Evolutionary conservation across 2,888 invertebrate genomes (phyloP), one percentile per base, ranked within the genome.

Genomic region (Drosophila tripunctata): DNA sequence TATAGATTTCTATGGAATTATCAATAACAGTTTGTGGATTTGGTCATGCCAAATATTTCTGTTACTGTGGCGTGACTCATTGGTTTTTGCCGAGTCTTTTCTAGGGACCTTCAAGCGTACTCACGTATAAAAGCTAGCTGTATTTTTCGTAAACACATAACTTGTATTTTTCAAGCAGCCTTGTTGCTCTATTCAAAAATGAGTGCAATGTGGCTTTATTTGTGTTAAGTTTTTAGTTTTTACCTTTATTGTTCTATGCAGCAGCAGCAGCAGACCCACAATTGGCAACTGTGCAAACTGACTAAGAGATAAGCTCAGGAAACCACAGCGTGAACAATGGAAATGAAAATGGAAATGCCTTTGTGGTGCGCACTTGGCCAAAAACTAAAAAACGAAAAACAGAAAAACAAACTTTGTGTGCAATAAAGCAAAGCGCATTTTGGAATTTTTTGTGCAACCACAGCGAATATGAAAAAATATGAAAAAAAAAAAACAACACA

Each of bases 341-440:
- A 69, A 62, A 40, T 61, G 52, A 69, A 50, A 64, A 40, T 61
- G 52, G 75, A 50, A 75, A 56, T 62, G 56, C 47, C 45, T 57
- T 65, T 69, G 44, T 56, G 67, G 60, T 52, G 78, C 75, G 66
- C 65, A 68, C 66, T 75, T 61, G 79, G 76, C 73, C 40, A 56
- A 75, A 45, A 61, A 27, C n/a, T n/a, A n/a, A n/a, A n/a, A n/a
- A n/a, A n/a, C n/a, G n/a, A n/a, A n/a, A n/a, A n/a, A n/a, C n/a
- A n/a, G n/a, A n/a, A n/a, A n/a, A n/a, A n/a, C n/a, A n/a, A n/a
- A n/a, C 10, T 10, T 27, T 78, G 82, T 76, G 69, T 76, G 87
- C 80, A 80, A 80, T 50, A 63, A 7, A 5, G 67, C 55, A 76
- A 80, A 68, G 84, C 60, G 74, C 62, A 80, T 67, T 86, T 83